Conservation (phyloP, 2,888 invertebrate genomes). For the Agonum fuliginosum region DNA sequence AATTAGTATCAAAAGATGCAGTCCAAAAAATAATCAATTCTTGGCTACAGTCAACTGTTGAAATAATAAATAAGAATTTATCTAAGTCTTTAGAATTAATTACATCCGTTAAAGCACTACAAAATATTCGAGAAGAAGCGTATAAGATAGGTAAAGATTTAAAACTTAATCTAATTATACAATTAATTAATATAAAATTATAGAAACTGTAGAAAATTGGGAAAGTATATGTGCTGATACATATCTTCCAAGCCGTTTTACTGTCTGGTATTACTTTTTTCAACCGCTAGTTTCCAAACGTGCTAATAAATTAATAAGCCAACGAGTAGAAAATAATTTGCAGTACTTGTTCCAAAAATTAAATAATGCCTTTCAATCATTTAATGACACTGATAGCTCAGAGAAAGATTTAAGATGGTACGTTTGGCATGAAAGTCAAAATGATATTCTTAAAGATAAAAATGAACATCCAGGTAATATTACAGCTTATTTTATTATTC, state of each 20-base stretch:
- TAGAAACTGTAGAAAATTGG: conserved; percentile 80
- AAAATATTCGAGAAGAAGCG: conserved; percentile 83
- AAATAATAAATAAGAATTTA: conserved; percentile 76
- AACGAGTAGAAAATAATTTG: conserved; percentile 66
- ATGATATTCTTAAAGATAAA: conserved; percentile 72
- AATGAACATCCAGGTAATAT: conserved; percentile 68
- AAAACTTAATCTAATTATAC: conserved; percentile 12
- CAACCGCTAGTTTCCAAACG: conserved; percentile 83
- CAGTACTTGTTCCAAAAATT: conserved; percentile 73
- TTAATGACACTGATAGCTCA: conserved; percentile 71
- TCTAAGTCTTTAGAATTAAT: conserved; percentile 79
- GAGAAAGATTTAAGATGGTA: conserved; percentile 82
- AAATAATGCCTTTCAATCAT: conserved; percentile 66
- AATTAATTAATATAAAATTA: conserved; percentile 63
- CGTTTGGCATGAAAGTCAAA: conserved; percentile 82
- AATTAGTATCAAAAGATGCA: conserved; percentile 64
- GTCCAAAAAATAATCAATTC: conserved; percentile 74
- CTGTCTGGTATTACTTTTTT: conserved; percentile 84
- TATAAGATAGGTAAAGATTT: conserved; percentile 75
- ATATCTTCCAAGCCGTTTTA: conserved; percentile 75
- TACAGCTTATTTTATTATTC: conserved; percentile 34
- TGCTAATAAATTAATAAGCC: conserved; percentile 78
- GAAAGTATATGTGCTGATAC: conserved; percentile 77
- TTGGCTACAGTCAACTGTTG: conserved; percentile 80
- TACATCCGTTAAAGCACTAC: conserved; percentile 81